phyloP scores from a whole-genome alignment of 2,888 invertebrate species.

The Aleiodes alternator region DNA sequence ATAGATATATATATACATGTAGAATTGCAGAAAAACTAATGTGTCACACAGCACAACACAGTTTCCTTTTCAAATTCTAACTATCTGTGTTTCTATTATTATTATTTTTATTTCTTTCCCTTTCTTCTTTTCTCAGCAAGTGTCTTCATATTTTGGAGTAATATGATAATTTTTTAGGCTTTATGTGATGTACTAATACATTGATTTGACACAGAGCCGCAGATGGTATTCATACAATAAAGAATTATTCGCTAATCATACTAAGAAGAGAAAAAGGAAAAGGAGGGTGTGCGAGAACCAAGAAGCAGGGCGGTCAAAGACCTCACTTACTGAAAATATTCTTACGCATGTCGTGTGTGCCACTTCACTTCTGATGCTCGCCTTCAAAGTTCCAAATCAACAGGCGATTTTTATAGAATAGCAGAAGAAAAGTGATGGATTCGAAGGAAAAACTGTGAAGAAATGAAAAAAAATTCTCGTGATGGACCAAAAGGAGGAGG shows the following conservation, averaged over 20 bases:
- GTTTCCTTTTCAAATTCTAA: slow-evolving; percentile 71
- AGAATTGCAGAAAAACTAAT: slow-evolving; percentile 70
- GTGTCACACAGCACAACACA: slow-evolving; percentile 66
- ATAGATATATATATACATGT: slow-evolving; percentile 50
- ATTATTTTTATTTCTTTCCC: neutral
- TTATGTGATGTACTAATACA: no score
- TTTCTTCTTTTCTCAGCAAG: neutral
- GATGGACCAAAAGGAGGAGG: no score
- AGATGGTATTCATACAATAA: no score
- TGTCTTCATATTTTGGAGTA: no score
- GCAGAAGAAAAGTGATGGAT: no score
- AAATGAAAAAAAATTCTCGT: neutral
- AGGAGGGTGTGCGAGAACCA: slow-evolving; percentile 33
- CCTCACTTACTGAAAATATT: slow-evolving; percentile 61
- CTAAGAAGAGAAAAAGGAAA: slow-evolving; percentile 37
- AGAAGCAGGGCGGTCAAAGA: slow-evolving; percentile 69
- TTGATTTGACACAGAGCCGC: no score
- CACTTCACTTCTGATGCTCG: slow-evolving; percentile 63
- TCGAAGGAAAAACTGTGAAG: neutral
- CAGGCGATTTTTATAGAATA: slow-evolving; percentile 18
- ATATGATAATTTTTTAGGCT: no score
- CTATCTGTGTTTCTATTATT: neutral
- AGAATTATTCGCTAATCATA: slow-evolving; percentile 46
- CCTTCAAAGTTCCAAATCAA: slow-evolving; percentile 49
- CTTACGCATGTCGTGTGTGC: slow-evolving; percentile 67